These are phyloP conservation scores for Pomatorhinus ruficollis DNA, from an alignment of 2,113 vertebrate genomes.

Conservation along the genomic window DNA sequence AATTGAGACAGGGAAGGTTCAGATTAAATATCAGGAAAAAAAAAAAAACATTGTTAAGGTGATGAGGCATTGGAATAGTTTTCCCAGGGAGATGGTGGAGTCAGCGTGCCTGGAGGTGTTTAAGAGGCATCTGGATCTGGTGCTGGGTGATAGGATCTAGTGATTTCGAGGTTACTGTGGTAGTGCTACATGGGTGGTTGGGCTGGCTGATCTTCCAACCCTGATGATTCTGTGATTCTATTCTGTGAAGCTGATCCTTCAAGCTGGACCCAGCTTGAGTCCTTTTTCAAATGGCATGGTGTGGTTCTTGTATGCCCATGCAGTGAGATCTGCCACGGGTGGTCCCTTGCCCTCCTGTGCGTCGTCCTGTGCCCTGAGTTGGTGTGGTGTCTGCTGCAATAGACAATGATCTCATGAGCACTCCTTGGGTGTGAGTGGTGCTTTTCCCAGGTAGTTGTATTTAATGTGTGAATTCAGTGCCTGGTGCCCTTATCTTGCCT, in stretches of 20 bases:
- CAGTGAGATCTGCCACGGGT: neutral
- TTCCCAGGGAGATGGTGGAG: neutral
- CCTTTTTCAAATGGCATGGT: neutral
- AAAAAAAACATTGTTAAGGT: neutral
- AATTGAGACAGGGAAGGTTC: neutral
- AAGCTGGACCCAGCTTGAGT: neutral
- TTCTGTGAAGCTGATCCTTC: neutral
- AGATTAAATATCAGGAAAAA: neutral
- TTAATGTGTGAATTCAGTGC: fast-evolving
- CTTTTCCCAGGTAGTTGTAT: neutral
- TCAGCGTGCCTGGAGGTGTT: neutral
- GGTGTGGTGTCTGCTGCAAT: neutral
- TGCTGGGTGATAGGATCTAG: neutral
- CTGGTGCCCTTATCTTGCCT: neutral
- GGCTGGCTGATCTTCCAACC: neutral
- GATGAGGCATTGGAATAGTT: neutral
- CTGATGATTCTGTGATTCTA: neutral
- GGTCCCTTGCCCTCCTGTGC: neutral
- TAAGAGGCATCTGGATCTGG: neutral
- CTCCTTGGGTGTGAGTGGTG: neutral
- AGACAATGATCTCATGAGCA: neutral
- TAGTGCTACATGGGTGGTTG: fast-evolving
- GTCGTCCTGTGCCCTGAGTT: neutral
- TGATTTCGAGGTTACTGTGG: neutral
- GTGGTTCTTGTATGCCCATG: neutral